Evolutionary conservation across 1,140 invertebrate genomes (phyloP).

Genomic region (Cyclina sinensis): DNA sequence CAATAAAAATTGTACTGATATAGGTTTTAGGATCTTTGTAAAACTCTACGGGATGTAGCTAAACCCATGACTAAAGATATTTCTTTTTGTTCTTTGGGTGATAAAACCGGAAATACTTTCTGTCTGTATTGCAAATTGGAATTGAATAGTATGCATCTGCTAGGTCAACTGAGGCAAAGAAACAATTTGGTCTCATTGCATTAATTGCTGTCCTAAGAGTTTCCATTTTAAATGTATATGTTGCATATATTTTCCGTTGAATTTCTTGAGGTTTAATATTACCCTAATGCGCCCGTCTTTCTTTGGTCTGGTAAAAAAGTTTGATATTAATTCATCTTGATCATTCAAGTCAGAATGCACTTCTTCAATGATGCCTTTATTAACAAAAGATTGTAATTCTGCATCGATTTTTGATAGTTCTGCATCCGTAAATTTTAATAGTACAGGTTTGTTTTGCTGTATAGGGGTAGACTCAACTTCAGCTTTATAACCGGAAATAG

Average conservation of each 20-base stretch:
- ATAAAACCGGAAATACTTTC: neutral
- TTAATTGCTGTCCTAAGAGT: constrained; percentile 55
- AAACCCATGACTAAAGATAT: neutral
- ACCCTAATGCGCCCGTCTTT: constrained; percentile 59
- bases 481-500: constrained; percentile 24
- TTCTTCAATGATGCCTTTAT: constrained; percentile 13
- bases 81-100: neutral
- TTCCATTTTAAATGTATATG: constrained; percentile 70
- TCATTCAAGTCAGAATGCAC: neutral
- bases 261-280: constrained; percentile 64
- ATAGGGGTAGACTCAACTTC: neutral
- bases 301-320: constrained; percentile 64
- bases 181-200: constrained; percentile 31
- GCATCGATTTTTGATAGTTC: neutral
- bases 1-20: neutral
- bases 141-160: constrained; percentile 23
- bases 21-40: neutral
- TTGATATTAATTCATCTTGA: constrained; percentile 63
- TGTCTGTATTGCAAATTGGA: neutral
- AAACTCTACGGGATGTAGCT: neutral
- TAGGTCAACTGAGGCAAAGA: constrained; percentile 12
- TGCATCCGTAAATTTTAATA: neutral
- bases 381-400: constrained; percentile 26
- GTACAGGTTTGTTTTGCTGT: neutral
- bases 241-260: constrained; percentile 49